Evolutionary conservation across 2,113 vertebrate genomes (phyloP).

Genomic region (Synchiropus splendidus): DNA sequence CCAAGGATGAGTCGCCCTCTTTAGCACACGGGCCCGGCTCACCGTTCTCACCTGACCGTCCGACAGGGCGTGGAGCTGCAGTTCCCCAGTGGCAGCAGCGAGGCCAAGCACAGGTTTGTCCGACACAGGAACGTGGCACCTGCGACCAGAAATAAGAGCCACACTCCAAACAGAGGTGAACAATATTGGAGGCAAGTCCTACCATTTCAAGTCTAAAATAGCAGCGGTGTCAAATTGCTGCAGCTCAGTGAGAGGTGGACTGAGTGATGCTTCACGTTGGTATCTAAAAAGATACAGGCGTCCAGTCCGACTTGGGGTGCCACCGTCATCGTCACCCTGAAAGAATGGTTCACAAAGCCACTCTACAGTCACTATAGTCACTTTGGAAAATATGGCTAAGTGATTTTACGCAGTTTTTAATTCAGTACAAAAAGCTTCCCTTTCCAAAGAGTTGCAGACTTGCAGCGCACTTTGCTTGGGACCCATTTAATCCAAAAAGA

Average conservation of each 20-base stretch:
- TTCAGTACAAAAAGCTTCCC: too few species aligned
- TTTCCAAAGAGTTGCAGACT: too few species aligned
- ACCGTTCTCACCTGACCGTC: conserved; percentile 73
- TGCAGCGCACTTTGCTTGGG: too few species aligned
- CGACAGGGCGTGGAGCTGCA: conserved; percentile 71
- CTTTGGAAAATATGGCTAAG: background rate
- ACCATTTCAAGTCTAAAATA: conserved; percentile 91
- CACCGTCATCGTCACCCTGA: conserved; percentile 52
- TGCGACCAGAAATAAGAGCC: conserved; percentile 32
- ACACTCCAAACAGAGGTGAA: background rate
- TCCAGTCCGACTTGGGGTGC: conserved; percentile 66
- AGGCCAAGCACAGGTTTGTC: conserved; percentile 71
- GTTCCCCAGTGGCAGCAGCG: conserved; percentile 72
- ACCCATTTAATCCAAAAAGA: too few species aligned
- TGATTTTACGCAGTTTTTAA: too few species aligned
- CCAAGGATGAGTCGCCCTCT: too few species aligned
- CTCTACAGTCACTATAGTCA: background rate
- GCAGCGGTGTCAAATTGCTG: conserved; percentile 77
- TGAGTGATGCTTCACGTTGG: conserved; percentile 42
- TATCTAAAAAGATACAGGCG: conserved; percentile 82
- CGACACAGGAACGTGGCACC: conserved; percentile 79
- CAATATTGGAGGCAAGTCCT: conserved; percentile 4
- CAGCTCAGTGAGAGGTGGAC: conserved; percentile 71
- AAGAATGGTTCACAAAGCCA: background rate
- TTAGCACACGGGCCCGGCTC: too few species aligned